A percentile compares a stretch with the other conserved stretches of the same genome.
Evolutionary conservation across 2,797 vertebrate species (phyloP).

Genomic region (Anabacerthia variegaticeps): DNA sequence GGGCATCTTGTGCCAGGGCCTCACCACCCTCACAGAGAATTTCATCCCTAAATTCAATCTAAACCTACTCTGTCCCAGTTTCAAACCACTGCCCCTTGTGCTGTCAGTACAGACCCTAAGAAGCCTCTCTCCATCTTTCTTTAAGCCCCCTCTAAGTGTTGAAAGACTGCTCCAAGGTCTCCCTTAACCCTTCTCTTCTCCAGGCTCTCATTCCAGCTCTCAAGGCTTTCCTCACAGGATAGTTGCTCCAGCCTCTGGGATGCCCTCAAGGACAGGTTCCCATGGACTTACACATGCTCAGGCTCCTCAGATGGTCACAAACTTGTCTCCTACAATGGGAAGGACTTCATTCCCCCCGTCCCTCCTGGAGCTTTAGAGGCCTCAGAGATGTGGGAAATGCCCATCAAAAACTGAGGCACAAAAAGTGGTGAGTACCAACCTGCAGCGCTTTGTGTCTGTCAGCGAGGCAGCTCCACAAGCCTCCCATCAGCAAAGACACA

Average conservation of each 20-base stretch:
- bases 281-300: fast-evolving
- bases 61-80: fast-evolving
- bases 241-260: not conserved
- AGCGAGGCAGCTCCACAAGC: not conserved
- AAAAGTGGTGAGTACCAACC: not conserved
- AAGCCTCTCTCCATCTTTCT: not conserved
- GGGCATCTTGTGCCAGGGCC: fast-evolving
- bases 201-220: not conserved
- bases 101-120: not conserved
- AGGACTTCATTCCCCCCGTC: not conserved
- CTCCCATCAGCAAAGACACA: not conserved
- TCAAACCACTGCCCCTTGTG: fast-evolving
- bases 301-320: not conserved
- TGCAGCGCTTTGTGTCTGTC: not conserved
- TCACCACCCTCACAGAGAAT: not conserved
- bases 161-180: not conserved
- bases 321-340: not conserved
- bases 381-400: not conserved
- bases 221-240: not conserved
- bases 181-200: fast-evolving
- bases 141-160: fast-evolving
- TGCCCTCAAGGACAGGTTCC: fast-evolving
- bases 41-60: fast-evolving
- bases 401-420: not conserved
- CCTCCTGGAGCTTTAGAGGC: not conserved